Evolutionary conservation across 1,140 invertebrate genomes (phyloP).

Genomic region (Halictus rubicundus): DNA sequence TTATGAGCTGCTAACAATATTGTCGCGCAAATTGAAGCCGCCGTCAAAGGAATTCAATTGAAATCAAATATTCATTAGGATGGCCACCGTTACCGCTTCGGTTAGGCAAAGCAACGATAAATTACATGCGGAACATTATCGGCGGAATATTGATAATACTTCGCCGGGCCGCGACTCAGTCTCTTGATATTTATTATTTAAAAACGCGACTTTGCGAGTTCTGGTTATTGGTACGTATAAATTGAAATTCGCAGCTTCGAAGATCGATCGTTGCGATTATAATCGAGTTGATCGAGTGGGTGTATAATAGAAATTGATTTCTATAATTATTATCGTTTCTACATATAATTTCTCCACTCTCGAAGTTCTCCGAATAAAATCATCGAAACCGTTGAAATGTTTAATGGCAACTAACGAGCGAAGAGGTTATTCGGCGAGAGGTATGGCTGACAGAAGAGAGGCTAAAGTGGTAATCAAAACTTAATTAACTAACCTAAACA

Average conservation of each 20-base stretch:
- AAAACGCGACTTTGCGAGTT: background rate
- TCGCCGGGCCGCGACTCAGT: background rate
- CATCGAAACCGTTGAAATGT: no score
- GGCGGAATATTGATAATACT: background rate
- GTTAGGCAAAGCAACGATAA: constrained; percentile 26
- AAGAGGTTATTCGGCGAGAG: no score
- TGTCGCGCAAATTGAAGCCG: constrained; percentile 17
- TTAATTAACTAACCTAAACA: no score
- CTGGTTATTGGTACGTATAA: no score
- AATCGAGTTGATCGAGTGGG: background rate
- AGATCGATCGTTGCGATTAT: background rate
- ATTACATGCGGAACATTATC: constrained; percentile 22
- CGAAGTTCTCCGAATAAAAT: no score
- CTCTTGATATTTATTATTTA: background rate
- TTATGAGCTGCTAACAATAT: constrained; percentile 28
- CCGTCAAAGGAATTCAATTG: constrained; percentile 28
- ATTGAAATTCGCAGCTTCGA: background rate
- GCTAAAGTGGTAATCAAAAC: no score
- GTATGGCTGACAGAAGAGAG: no score
- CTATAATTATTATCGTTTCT: no score
- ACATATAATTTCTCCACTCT: no score
- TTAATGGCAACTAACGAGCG: no score
- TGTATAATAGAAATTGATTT: no score
- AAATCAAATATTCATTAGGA: constrained; percentile 40
- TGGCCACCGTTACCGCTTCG: background rate